Conservation (phyloP, 2,797 vertebrate genomes). For the Sebastes alutus region DNA sequence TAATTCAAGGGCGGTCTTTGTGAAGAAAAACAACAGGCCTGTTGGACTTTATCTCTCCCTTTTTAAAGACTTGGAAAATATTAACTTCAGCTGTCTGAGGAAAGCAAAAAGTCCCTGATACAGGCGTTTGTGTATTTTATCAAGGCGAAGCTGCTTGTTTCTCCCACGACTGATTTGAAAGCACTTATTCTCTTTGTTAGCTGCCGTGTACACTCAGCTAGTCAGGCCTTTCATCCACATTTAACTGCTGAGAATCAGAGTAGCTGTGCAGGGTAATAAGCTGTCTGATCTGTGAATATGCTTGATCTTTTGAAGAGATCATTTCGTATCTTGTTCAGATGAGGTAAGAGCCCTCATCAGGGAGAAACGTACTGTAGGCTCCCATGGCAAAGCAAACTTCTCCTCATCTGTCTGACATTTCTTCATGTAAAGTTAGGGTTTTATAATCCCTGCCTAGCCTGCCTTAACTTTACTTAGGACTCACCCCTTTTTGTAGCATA, state of each 20-base stretch:
- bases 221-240: conserved; percentile 49
- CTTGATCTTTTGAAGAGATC: conserved; percentile 46
- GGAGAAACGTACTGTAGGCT: background rate
- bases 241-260: conserved; percentile 5
- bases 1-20: conserved; percentile 14
- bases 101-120: background rate
- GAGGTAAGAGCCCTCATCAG: conserved; percentile 8
- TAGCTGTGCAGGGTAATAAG: conserved; percentile 16
- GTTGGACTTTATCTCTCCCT: conserved; percentile 54
- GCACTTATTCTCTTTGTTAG: conserved; percentile 19
- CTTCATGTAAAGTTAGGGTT: background rate
- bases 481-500: background rate
- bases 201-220: background rate
- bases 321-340: conserved; percentile 11
- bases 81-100: conserved; percentile 45
- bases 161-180: conserved; percentile 28
- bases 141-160: conserved; percentile 16
- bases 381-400: background rate
- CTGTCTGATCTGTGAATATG: conserved; percentile 37
- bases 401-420: background rate
- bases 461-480: background rate
- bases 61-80: conserved; percentile 51
- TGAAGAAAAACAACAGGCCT: conserved; percentile 4
- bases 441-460: background rate
- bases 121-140: conserved; percentile 21